Evolutionary conservation across 2,888 invertebrate genomes (phyloP).

Genomic region (Microdon myrmicae): DNA sequence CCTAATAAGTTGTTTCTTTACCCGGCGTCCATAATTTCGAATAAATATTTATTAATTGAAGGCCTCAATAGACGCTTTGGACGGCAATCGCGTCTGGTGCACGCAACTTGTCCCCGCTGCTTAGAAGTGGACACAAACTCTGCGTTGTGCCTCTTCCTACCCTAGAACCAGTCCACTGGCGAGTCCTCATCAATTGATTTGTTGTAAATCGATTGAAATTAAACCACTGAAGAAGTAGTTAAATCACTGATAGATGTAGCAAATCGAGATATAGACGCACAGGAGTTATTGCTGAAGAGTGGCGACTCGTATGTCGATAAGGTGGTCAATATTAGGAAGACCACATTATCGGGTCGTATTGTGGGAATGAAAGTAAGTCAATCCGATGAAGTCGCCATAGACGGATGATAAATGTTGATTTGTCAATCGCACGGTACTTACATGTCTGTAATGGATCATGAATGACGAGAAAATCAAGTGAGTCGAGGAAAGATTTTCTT

Average conservation of each 20-base stretch:
- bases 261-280: background rate
- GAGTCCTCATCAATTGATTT: slow-evolving; percentile 20
- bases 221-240: slow-evolving; percentile 26
- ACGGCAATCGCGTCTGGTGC: slow-evolving; percentile 9
- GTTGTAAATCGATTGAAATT: slow-evolving; percentile 21
- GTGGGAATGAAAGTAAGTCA: slow-evolving; percentile 44
- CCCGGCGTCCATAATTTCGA: slow-evolving; percentile 30
- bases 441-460: too few species aligned
- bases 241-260: background rate
- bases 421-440: too few species aligned
- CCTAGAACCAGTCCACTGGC: slow-evolving; percentile 1
- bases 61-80: slow-evolving; percentile 35
- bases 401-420: too few species aligned
- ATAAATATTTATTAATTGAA: slow-evolving; percentile 48
- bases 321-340: slow-evolving; percentile 39
- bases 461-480: too few species aligned
- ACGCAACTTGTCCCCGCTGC: slow-evolving; percentile 2
- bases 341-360: slow-evolving; percentile 23
- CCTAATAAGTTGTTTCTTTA: slow-evolving; percentile 9
- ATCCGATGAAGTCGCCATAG: too few species aligned
- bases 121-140: slow-evolving; percentile 15
- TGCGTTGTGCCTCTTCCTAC: slow-evolving; percentile 12
- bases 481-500: too few species aligned
- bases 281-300: slow-evolving; percentile 11
- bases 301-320: slow-evolving; percentile 31